Base-by-base conservation (phyloP, 2,797 vertebrate genomes). In the Neosalanx taihuensis region DNA sequence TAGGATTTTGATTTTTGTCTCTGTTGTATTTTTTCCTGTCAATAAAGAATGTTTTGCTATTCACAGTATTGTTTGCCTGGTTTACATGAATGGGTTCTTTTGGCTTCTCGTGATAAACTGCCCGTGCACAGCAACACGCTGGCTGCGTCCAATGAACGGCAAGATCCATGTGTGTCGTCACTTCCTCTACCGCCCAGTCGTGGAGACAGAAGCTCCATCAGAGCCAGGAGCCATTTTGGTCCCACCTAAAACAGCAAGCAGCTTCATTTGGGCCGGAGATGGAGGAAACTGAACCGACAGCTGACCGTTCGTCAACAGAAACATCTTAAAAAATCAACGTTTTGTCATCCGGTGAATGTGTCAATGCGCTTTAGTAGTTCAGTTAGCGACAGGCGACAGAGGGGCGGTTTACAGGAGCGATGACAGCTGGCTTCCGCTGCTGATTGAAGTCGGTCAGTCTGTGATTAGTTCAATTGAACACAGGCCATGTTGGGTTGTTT, bases 221-320 rank as follows among this genome's bases (percentile, higher is more conserved):
- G 92, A 86, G 90, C 90, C 84, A 90, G 89, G 88, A 91, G 96
- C 97, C 97, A 98, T 98, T 95, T 98, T 98, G 96, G 93, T 94
- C 93, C 91, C 90, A 92, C 91, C 87, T 90, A 85, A 83, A 90
- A 72, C 84, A 85, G 2, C 80, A 81, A 84, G 2, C 80, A 81
- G 85, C 87, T 79, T 86, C 86, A 79, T 83, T 88, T 87, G 64
- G 85, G 86, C 82, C 75, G 86, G 89, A 87, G 88, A 90, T 91
- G 87, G 89, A 81, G 85, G 89, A 81, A 86, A 89, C 82, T 79
- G 88, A 90, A 70, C 83, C 86, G 70, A 81, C 74, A 72, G 81
- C 74, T 75, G 88, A 80, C 74, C 20, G 76, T 74, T 77, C 65
- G 65, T 76, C 73, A 53, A 5, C 56, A 31, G 0, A 53, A 72